Evolutionary conservation across 1,140 invertebrate genomes (phyloP).

Genomic region (Homarus americanus): DNA sequence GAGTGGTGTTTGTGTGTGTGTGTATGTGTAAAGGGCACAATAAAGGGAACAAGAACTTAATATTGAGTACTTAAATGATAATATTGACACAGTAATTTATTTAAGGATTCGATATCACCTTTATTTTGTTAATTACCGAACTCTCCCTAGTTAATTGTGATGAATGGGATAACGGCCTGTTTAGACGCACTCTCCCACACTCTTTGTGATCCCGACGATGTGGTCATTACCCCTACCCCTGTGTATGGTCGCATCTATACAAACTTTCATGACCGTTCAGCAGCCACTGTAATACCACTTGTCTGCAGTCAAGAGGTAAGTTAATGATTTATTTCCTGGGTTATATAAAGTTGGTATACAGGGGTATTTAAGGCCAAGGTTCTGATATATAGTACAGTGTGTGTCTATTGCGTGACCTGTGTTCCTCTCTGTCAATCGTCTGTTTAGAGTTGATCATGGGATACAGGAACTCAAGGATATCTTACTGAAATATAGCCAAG

Average conservation of each 20-base stretch:
- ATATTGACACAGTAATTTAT: neutral
- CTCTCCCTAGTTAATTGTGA: constrained; percentile 29
- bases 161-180: constrained; percentile 51
- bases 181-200: constrained; percentile 45
- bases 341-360: no score
- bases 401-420: no score
- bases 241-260: constrained; percentile 49
- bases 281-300: constrained; percentile 24
- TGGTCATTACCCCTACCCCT: constrained; percentile 54
- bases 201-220: constrained; percentile 48
- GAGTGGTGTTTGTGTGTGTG: no score
- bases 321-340: neutral
- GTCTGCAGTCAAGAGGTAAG: constrained; percentile 5
- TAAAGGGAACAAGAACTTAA: no score
- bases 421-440: no score
- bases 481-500: no score
- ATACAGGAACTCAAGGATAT: no score
- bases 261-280: constrained; percentile 37
- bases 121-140: neutral
- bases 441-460: no score
- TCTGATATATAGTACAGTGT: no score
- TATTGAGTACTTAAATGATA: no score
- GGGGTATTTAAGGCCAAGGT: no score
- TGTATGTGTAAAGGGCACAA: no score
- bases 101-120: neutral